Base-by-base conservation (phyloP, 1,140 invertebrate genomes). In the Palaemon carinicauda region DNA sequence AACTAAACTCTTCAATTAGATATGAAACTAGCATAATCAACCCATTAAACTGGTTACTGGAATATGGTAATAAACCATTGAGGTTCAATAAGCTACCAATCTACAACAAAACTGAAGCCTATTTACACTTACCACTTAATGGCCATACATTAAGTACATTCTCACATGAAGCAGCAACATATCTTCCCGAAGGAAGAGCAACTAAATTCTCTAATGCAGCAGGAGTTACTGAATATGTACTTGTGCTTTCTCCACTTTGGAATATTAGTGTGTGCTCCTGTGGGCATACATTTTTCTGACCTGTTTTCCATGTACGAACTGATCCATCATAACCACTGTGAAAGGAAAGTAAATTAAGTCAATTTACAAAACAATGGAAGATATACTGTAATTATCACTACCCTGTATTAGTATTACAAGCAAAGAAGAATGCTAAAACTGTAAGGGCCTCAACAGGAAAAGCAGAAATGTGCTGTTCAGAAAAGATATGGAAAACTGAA, bases 261-360 rank as follows among this genome's bases (percentile, higher is more conserved):
- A 94, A 94, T 17, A 94, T 92, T 50, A 94, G 91, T 0, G 94
- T 94, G 77, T 94, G 93, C 89, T 94, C 93, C 53, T 94, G 90
- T 71, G 91, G 90, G 54, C 91, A 90, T 50, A 92, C 91, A 19
- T 90, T 91, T 54, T 91, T 91, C 82, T 91, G 91, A 24, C 91
- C 91, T 60, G 91, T 91, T 89, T 89, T 92, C 94, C 94, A 94
- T 7, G 94, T 90, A n/a, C 94, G 90, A 0, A 94, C 92, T n/a
- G 94, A 94, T n/a, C 94, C 93, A 91, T 95, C 94, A 90, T 93
- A 93, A 3, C 93, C 94, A 91, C 94, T 93, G 88, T 29, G 31
- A 74, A 83, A 75, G 50, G n/a, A 86, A 29, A 27, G 19, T 0
- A 74, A 29, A 21, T 74, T 60, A 3, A n/a, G 4, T 21, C 17